Evolutionary conservation across 2,797 vertebrate species (phyloP).

Genomic region (Crocodylus rhombifer): DNA sequence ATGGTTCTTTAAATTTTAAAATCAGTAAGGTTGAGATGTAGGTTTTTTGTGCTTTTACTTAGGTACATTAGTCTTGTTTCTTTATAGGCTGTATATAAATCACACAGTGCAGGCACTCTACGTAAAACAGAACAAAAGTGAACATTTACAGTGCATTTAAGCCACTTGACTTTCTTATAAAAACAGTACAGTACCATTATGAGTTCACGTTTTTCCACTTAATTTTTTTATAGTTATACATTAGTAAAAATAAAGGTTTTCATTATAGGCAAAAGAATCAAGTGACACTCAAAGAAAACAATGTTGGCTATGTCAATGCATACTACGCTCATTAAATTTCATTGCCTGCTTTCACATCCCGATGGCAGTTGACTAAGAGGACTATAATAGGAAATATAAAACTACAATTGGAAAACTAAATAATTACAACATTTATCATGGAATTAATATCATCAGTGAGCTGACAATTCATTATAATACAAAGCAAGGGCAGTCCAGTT

Average conservation of each 20-base stretch:
- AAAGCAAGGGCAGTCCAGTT: no score
- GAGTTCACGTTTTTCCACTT: background rate
- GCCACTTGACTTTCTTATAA: background rate
- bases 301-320: background rate
- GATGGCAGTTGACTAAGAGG: background rate
- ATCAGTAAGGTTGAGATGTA: background rate
- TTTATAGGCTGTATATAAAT: background rate
- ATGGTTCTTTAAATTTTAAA: slow-evolving; percentile 1
- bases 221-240: background rate
- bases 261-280: background rate
- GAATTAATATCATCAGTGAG: background rate
- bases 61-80: background rate
- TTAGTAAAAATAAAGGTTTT: background rate
- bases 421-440: no score
- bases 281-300: background rate
- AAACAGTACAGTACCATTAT: background rate
- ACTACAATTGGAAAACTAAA: no score
- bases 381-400: no score
- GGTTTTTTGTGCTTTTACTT: background rate
- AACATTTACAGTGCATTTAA: background rate
- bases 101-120: background rate
- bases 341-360: background rate
- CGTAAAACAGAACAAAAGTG: background rate
- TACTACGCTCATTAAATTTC: background rate
- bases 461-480: background rate